Base-by-base conservation (phyloP, 64 coral and sea anemone species). In the Porites lutea region DNA sequence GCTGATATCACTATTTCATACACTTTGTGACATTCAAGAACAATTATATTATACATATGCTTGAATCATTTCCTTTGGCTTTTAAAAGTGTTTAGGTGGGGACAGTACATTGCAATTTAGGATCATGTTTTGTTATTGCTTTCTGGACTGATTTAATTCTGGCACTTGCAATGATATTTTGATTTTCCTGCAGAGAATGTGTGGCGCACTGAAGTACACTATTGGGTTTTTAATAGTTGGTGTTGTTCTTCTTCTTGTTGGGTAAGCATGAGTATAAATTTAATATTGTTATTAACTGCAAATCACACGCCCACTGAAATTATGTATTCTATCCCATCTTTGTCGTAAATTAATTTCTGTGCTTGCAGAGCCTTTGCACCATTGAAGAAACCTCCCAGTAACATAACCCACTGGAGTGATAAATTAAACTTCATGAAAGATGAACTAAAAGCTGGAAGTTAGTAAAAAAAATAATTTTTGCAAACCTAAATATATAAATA, bases 151-250 rank as follows among this genome's bases (percentile, higher is more conserved):
- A 57, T 12, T 57, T 57, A 37, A 37, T 57, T 57, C 4, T 57
- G 7, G 54, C 7, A 57, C 19, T 73, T 6, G 2, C 43, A 52
- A 59, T 37, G 15, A 59, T 66, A 48, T 5, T 65, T 59, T 59
- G 5, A n/a, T 75, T 75, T 54, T 27, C 13, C 12, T 64, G 18
- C 87, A 99, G 97, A 96, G 97, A 70, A 89, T 94, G 53, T 99
- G 97, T 89, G 83, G 90, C 79, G 97, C 97, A 16, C 48, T 96
- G 21, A 99, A 99, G 62, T 99, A 99, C 52, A 83, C 91, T 3
- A 88, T 99, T 72, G 94, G 91, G 65, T 99, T 99, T 88, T 76
- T 96, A 44, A 91, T 99, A 71, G 94, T 96, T 76, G 94, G 88
- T 18, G 61, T 88, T 52, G 71, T 96, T 72, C 88, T 99, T 72